Percentiles rank a stretch among this genome's conserved stretches.
Evolutionary conservation across 2,113 vertebrate genomes (phyloP).

Genomic region (Dolichallabes microphthalmus): DNA sequence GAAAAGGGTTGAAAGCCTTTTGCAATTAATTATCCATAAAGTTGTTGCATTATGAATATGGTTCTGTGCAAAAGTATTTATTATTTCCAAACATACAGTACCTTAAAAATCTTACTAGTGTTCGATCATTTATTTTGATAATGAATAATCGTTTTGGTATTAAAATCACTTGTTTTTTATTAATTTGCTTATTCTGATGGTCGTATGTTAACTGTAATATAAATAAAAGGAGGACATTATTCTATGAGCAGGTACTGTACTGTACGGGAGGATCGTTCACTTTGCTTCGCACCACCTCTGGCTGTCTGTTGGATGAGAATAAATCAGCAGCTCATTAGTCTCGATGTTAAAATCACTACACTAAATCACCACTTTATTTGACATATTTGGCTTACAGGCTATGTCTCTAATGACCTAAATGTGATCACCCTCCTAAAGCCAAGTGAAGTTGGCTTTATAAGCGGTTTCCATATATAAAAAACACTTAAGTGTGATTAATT

Average conservation of each 20-base stretch:
- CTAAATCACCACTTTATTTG: conserved; percentile 11
- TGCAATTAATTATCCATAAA: too few relatives aligned
- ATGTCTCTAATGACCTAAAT: background rate
- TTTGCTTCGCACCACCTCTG: background rate
- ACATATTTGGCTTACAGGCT: background rate
- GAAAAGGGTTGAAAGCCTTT: too few relatives aligned
- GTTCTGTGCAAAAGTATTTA: too few relatives aligned
- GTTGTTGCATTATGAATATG: too few relatives aligned
- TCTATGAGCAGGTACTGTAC: background rate
- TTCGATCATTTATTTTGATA: background rate
- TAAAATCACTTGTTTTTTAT: background rate
- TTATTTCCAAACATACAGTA: too few relatives aligned
- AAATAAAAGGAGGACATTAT: background rate
- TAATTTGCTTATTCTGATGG: background rate
- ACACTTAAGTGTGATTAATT: background rate
- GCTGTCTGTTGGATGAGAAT: background rate
- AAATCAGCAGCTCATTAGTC: background rate
- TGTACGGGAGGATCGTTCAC: background rate
- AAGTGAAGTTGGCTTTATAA: background rate
- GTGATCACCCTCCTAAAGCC: background rate
- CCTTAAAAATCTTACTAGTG: too few relatives aligned
- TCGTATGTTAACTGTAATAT: background rate
- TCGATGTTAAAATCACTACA: background rate
- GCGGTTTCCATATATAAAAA: background rate
- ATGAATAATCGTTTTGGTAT: background rate